Evolutionary conservation across 2,888 invertebrate species (phyloP).

Genomic region (Lasioglossum morio): DNA sequence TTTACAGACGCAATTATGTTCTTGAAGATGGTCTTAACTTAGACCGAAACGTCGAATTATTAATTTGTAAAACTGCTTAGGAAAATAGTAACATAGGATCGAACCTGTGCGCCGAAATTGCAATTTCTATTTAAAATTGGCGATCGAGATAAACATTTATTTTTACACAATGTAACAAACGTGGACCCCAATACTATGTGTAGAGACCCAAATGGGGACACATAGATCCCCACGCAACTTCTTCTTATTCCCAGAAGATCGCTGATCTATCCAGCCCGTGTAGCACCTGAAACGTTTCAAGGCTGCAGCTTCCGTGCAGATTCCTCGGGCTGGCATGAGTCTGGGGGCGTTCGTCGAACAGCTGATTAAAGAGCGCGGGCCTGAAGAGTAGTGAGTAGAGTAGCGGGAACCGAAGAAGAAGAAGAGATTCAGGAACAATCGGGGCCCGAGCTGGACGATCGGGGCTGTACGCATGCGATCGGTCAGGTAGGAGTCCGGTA

Average conservation of each 20-base stretch:
- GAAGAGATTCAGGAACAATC: conserved; percentile 42
- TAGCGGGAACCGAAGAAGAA: conserved; percentile 33
- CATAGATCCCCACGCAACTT: neutral
- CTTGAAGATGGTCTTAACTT: too few species aligned
- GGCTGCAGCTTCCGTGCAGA: neutral
- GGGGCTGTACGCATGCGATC: conserved; percentile 64
- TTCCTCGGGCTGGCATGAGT: neutral
- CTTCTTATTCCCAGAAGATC: neutral
- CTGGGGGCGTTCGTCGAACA: conserved; percentile 12
- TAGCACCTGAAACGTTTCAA: neutral
- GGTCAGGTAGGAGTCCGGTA: conserved; percentile 75
- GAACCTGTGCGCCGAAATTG: too few species aligned
- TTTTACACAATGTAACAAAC: too few species aligned
- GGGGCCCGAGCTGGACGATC: conserved; percentile 45
- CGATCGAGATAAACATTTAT: too few species aligned
- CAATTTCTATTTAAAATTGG: too few species aligned
- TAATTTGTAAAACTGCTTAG: too few species aligned
- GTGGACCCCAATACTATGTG: neutral
- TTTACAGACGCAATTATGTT: too few species aligned
- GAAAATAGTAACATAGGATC: too few species aligned
- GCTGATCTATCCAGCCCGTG: neutral
- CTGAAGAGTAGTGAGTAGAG: conserved; percentile 9
- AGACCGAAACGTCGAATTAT: too few species aligned
- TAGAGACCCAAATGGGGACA: neutral
- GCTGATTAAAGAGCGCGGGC: conserved; percentile 40